These are phyloP conservation scores for Sweltsa coloradensis DNA, from an alignment of 1,140 invertebrate genomes.

Conservation along the genomic window DNA sequence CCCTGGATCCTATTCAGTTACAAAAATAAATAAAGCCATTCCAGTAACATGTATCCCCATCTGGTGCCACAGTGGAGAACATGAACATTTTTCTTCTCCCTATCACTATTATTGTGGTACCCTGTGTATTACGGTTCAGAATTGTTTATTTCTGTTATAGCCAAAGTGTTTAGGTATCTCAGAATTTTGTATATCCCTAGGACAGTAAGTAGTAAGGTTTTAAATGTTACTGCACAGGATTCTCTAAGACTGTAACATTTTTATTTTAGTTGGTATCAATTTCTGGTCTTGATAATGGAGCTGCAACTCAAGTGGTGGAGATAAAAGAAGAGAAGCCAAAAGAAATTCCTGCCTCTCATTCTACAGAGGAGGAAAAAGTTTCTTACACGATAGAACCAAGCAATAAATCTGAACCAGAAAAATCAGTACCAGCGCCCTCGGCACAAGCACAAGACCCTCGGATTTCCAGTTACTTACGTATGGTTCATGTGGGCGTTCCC, in stretches of 20 bases:
- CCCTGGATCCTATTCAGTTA: too few relatives aligned
- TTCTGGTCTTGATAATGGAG: constrained; percentile 10
- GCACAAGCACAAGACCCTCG: constrained; percentile 41
- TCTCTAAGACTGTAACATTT: too few relatives aligned
- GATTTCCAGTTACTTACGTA: constrained; percentile 73
- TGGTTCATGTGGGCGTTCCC: constrained; percentile 77
- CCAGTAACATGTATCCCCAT: too few relatives aligned
- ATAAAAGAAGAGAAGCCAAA: neutral
- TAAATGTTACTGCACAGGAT: too few relatives aligned
- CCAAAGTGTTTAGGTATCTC: too few relatives aligned
- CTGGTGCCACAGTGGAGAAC: too few relatives aligned
- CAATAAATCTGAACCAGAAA: constrained; percentile 18
- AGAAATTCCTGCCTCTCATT: neutral
- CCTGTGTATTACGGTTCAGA: neutral
- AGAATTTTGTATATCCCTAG: too few relatives aligned
- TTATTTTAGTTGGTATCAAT: constrained; percentile 13
- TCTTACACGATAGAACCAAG: constrained; percentile 19
- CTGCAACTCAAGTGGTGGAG: constrained; percentile 3
- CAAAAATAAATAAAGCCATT: too few relatives aligned
- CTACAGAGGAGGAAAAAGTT: constrained; percentile 13
- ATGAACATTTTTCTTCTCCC: too few relatives aligned
- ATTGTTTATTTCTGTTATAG: too few relatives aligned
- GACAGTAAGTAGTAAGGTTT: too few relatives aligned
- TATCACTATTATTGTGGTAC: too few relatives aligned
- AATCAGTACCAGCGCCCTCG: constrained; percentile 1